Evolutionary conservation across 2,797 vertebrate species (phyloP).

Genomic region (Distichodus sexfasciatus): DNA sequence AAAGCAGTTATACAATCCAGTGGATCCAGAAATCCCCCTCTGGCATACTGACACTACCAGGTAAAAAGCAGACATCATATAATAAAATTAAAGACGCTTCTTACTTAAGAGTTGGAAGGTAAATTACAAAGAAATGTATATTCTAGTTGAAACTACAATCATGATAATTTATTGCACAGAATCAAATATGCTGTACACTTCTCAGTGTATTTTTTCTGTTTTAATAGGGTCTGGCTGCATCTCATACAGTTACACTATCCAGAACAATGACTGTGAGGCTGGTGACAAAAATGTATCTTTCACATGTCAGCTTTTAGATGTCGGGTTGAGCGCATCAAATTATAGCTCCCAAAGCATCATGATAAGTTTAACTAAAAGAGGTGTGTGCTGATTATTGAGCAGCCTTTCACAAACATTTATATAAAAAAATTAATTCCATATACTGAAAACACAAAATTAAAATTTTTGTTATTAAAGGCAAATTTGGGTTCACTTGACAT

Average conservation of each 20-base stretch:
- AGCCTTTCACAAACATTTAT: too few relatives aligned
- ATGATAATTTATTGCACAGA: background rate
- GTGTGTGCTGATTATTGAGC: background rate
- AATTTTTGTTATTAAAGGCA: too few relatives aligned
- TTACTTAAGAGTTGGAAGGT: too few relatives aligned
- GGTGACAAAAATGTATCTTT: background rate
- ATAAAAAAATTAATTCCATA: too few relatives aligned
- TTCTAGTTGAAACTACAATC: background rate
- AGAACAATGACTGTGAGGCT: accelerated
- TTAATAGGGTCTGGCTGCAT: conserved; percentile 46
- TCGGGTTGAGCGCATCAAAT: accelerated
- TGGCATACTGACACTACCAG: background rate
- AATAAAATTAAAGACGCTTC: too few relatives aligned
- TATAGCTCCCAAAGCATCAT: background rate
- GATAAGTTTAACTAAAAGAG: background rate
- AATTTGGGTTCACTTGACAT: too few relatives aligned
- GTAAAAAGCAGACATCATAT: conserved; percentile 5
- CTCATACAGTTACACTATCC: background rate
- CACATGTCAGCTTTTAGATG: conserved; percentile 42
- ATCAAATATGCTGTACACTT: too few relatives aligned
- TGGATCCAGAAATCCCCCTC: conserved; percentile 41
- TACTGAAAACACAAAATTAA: too few relatives aligned
- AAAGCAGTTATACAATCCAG: conserved; percentile 1
- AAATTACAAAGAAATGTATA: too few relatives aligned
- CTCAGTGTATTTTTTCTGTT: too few relatives aligned